Evolutionary conservation across 2,113 vertebrate species (phyloP).

Genomic region (Antigone vipio): DNA sequence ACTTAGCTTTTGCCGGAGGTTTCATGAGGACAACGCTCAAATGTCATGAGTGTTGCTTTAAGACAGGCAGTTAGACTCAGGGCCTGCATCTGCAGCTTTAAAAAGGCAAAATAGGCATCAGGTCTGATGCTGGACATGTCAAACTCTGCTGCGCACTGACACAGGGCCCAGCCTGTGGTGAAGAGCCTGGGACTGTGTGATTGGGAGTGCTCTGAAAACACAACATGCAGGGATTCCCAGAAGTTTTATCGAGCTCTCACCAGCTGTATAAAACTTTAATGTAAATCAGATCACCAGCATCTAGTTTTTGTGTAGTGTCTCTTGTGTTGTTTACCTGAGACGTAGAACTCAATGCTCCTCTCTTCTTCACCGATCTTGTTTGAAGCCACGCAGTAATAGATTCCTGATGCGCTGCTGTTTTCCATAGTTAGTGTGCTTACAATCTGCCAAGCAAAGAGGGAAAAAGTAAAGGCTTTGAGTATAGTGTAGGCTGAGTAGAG

Average conservation of each 20-base stretch:
- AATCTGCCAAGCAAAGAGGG: constrained; percentile 62
- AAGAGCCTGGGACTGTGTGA: not conserved
- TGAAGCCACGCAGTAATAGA: constrained; percentile 77
- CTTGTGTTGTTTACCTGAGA: constrained; percentile 74
- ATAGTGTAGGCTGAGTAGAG: not conserved
- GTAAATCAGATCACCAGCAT: not conserved
- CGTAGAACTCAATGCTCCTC: constrained; percentile 75
- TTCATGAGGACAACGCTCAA: not conserved
- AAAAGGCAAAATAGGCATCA: not conserved
- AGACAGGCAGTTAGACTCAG: not conserved
- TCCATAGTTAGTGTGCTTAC: constrained; percentile 77
- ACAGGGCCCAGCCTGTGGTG: not conserved
- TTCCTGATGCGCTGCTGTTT: constrained; percentile 75
- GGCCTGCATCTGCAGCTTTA: not conserved
- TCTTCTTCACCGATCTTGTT: constrained; percentile 69
- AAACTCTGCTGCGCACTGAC: not conserved
- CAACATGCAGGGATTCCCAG: not conserved
- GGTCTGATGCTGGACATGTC: not conserved
- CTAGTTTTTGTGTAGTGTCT: not conserved
- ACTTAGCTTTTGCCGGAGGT: not conserved
- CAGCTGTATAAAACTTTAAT: fast-evolving
- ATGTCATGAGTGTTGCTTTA: not conserved
- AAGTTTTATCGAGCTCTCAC: fast-evolving
- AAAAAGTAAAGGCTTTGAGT: not conserved
- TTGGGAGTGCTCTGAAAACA: not conserved